Base-by-base conservation (phyloP, 2,113 vertebrate genomes). In the Polyodon spathula region DNA sequence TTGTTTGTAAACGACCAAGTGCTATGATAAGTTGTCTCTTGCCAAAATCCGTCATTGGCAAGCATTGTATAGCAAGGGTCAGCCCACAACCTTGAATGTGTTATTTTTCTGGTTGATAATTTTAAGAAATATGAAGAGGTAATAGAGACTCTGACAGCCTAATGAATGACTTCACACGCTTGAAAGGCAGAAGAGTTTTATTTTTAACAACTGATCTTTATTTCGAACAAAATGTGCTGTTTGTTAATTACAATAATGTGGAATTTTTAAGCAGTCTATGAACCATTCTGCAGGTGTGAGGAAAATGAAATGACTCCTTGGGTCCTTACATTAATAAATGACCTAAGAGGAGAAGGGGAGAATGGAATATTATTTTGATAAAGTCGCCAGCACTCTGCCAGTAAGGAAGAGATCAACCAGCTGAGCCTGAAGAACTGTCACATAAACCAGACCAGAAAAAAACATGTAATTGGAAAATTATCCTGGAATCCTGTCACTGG, bases 171-270 rank as follows among this genome's bases (percentile, higher is more conserved):
- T 66, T 73, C 69, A 74, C 66, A 75, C 69, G 61, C 60, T 58
- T 52, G 68, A 71, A 67, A 66, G 61, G 54, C 58, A 67, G 64
- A 67, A 60, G 65, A 68, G 63, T 66, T 66, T 58, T 56, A 43
- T 61, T 62, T 37, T 14, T 43, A 56, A 60, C 60, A 60, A 56
- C 50, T 54, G 50, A 64, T 58, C 38, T 58, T 41, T 40, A 15
- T 66, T 67, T 58, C 56, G 37, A 50, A 10, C 12, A 52, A 37
- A 62, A 60, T 71, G 62, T 58, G 51, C 40, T 71, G 52, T 57
- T 54, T 66, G 66, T 73, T 79, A 78, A 81, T 80, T 78, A 81
- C 73, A 72, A 67, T 74, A 66, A 77, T 70, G 71, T 68, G 61
- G 52, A 43, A 65, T 66, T 66, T 69, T 64, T 53, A 61, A 43